Base-by-base conservation (phyloP, 2,888 invertebrate genomes). In the Coenonympha arcania region DNA sequence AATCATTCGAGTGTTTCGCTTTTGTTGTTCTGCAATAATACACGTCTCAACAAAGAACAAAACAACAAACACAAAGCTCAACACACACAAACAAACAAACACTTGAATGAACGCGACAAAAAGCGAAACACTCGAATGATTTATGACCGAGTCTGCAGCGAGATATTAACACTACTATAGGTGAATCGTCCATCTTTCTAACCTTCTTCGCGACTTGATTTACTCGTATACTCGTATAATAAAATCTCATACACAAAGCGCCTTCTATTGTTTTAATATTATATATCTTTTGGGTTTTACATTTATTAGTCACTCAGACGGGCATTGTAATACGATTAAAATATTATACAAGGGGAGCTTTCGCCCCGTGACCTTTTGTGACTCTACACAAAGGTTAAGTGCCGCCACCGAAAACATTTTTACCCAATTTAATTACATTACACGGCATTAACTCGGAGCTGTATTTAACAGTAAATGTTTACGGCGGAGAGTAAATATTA, bases 361-460 rank as follows among this genome's bases (percentile, higher is more conserved):
- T 13, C 9, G 28, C 33, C 24, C 16, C 19, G 18, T 45, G 45
- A 45, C 45, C 45, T 37, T 45, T 37, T 45, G 45, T 45, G 36
- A 36, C 24, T 36, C 36, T 6, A 13, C 45, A 18, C 26, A 45
- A 45, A 44, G 43, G 43, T 22, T 26, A 36, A 45, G 45, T 37
- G 45, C 16, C 19, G 9, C 22, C 28, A 4, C 20, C 34, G 22
- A 33, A 44, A 44, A 44, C 34, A 33, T 45, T 45, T 45, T 37
- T 45, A 45, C 18, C 36, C 16, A 37, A 36, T 36, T 36, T 36
- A 26, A 45, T 36, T 36, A 26, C 36, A 34, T 45, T 45, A 34
- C n/a, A 16, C 11, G 11, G 16, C 36, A 45, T 45, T 45, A 8
- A 16, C 45, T 36, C 37, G 45, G 37, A 9, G 41, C n/a, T 8